Base-by-base conservation (phyloP, 2,888 invertebrate genomes). In the Diogma glabrata region DNA sequence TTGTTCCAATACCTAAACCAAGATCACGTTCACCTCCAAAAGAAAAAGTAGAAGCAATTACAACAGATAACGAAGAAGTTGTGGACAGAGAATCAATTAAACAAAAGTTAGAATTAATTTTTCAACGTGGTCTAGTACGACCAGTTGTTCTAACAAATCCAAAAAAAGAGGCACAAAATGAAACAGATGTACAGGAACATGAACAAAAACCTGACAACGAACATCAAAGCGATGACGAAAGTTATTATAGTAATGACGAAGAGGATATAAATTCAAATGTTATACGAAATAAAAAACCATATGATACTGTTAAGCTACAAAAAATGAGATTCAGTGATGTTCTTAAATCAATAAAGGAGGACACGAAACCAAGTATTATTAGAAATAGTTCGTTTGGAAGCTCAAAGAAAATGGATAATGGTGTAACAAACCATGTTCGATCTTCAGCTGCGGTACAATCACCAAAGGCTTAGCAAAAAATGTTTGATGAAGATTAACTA, bases 41-140 rank as follows among this genome's bases (percentile, higher is more conserved):
- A n/a, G n/a, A n/a, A n/a, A n/a, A n/a, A n/a, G n/a, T n/a, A 14
- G 30, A 43, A 43, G 22, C 43, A 10, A 17, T 23, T 9, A 28
- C 45, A 28, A 62, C 17, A 8, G 24, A 14, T 8, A 24, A 46
- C 6, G 46, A 46, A 6, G 24, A 24, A 2, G 10, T 5, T n/a
- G 10, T 16, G 5, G 16, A 46, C 14, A 22, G 22, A 3, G 2
- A 46, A 16, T 10, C 60, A 52, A 67, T 67, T 58, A 67, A 64
- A 58, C 58, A 59, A 49, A 63, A 63, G 59, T 57, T 67, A 51
- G 68, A 64, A 57, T 62, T 64, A 49, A 59, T 66, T 53, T 57
- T 67, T 43, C 61, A 62, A 54, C 61, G 62, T 3, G 66, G 67
- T 9, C 67, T 66, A 47, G 62, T 62, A 46, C 16, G 17, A 9